A percentile compares a stretch with the other conserved stretches of the same genome.
Conservation (phyloP, 2,888 invertebrate genomes). For the Erpobdella octoculata region DNA sequence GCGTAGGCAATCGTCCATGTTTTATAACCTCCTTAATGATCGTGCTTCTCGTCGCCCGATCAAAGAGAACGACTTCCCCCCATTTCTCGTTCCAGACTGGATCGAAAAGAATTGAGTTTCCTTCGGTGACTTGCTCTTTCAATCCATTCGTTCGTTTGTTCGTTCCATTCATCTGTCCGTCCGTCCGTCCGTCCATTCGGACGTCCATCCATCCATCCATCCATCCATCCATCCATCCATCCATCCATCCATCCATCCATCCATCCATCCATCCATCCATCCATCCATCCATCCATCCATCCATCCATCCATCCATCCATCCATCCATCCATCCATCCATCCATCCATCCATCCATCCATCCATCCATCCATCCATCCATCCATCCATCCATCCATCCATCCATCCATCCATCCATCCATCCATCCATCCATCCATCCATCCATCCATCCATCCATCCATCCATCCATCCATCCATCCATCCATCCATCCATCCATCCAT, state of each 20-base stretch:
- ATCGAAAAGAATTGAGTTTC: not conserved
- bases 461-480: not conserved
- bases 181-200: not conserved
- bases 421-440: not conserved
- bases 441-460: not conserved
- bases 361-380: not conserved
- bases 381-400: not conserved
- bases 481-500: not conserved
- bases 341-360: not conserved
- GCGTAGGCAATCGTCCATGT: slow-evolving; percentile 1
- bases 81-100: not conserved
- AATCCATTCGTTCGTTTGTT: not conserved
- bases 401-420: not conserved
- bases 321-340: not conserved
- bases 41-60: not conserved
- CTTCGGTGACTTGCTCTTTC: not conserved
- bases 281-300: not conserved
- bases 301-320: not conserved
- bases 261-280: not conserved
- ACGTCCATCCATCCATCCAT: not conserved
- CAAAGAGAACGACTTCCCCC: slow-evolving; percentile 4
- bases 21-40: not conserved
- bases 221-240: not conserved
- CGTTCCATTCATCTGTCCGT: not conserved
- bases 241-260: not conserved